Evolutionary conservation across 64 coral and sea anemone genomes (phyloP), one percentile per base, ranked within the genome.

Genomic region (Exaiptasia diaphana): DNA sequence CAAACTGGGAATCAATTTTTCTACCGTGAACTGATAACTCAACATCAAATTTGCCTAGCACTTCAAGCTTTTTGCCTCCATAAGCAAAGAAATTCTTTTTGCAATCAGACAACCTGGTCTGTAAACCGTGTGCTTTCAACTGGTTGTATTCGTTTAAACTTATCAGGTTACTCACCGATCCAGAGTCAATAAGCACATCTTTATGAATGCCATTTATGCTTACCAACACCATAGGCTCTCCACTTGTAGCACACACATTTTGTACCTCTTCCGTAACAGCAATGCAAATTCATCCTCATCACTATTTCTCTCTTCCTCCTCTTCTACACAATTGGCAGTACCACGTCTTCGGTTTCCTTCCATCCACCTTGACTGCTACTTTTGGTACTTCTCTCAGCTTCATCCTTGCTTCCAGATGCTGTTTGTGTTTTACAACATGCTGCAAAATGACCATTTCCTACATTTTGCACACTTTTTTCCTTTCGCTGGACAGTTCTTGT

Each of bases 401-500:
- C 23, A 37, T 28, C 23, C 54, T 60, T 45, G 58, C 76, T 54
- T 18, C 41, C 54, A 29, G 76, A 26, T 58, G 76, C 27, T 41
- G 33, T 79, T 25, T 60, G 28, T 79, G 22, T 49, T 45, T 50
- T 76, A 32, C 74, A 57, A n/a, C 49, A 52, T 12, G 49, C 49
- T 52, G 49, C 49, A 52, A 52, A 52, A 52, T 12, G n/a, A 12
- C 34, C 14, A 64, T 34, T 33, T 86, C 15, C 24, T 55, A 41
- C 71, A 76, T 35, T 44, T 86, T 27, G 83, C 53, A 91, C 80
- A 78, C 53, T 61, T 74, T 43, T 17, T 52, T 13, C 80, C 73
- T 42, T 64, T 91, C 22, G 81, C 88, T 71, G 88, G 81, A 50
- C 80, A 85, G 26, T 50, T 74, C 53, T 26, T 34, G 82, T 82